Evolutionary conservation across 2,888 invertebrate genomes (phyloP).

Genomic region (Melanotus villosus): DNA sequence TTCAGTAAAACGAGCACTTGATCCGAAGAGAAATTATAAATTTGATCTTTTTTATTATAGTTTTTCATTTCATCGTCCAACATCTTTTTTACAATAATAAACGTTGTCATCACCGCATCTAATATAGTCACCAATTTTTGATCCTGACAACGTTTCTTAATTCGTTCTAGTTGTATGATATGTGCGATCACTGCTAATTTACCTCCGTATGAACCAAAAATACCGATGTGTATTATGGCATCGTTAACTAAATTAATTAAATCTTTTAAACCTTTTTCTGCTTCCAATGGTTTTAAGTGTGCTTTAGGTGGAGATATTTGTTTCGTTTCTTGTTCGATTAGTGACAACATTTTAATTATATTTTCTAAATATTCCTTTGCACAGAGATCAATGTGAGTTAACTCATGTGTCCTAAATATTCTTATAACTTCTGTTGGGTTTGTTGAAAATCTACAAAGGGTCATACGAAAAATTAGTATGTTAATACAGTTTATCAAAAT

Average conservation of each 20-base stretch:
- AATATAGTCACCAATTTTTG: slow-evolving; percentile 55
- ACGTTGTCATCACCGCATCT: slow-evolving; percentile 65
- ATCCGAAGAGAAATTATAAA: slow-evolving; percentile 74
- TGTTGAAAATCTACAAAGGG: slow-evolving; percentile 68
- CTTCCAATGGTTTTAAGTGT: slow-evolving; percentile 55
- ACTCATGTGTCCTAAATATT: slow-evolving; percentile 52
- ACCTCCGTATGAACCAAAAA: slow-evolving; percentile 74
- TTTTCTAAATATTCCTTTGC: slow-evolving; percentile 48
- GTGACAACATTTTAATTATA: slow-evolving; percentile 39
- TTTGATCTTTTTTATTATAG: slow-evolving; percentile 66
- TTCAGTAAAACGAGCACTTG: slow-evolving; percentile 76
- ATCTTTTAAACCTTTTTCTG: slow-evolving; percentile 56
- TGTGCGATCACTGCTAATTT: slow-evolving; percentile 73
- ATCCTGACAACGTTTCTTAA: slow-evolving; percentile 71
- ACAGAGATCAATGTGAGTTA: slow-evolving; percentile 35
- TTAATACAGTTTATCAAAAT: background rate
- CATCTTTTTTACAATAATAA: slow-evolving; percentile 69
- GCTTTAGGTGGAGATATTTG: slow-evolving; percentile 8
- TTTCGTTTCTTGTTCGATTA: slow-evolving; percentile 50
- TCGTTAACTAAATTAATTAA: slow-evolving; percentile 59
- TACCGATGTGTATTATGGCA: slow-evolving; percentile 67
- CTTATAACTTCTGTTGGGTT: slow-evolving; percentile 67
- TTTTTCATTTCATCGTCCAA: slow-evolving; percentile 70
- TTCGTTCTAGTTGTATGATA: slow-evolving; percentile 75
- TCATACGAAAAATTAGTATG: background rate